A percentile compares a stretch with the other conserved stretches of the same genome.
Evolutionary conservation across 2,888 invertebrate species (phyloP).

Genomic region (Tachina lurida): DNA sequence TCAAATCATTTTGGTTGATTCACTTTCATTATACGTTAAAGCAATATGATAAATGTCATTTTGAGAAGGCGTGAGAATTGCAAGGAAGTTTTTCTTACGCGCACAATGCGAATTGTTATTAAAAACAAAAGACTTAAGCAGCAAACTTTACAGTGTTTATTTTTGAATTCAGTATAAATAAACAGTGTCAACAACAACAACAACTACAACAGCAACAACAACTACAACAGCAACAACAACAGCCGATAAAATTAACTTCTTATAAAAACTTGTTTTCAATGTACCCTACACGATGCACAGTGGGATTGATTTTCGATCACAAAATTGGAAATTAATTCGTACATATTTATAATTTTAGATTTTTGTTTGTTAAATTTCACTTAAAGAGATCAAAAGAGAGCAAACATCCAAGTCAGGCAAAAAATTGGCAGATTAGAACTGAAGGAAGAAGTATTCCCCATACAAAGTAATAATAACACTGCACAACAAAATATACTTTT

Average conservation of each 20-base stretch:
- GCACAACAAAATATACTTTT: too few species aligned
- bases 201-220: not conserved
- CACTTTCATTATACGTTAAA: slow-evolving; percentile 35
- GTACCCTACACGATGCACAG: too few species aligned
- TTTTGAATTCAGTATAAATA: not conserved
- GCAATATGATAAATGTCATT: not conserved
- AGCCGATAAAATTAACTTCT: not conserved
- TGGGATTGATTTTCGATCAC: too few species aligned
- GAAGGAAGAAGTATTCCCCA: too few species aligned
- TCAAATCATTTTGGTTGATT: not conserved
- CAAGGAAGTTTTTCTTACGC: not conserved
- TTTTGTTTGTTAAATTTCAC: too few species aligned
- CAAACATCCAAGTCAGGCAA: too few species aligned
- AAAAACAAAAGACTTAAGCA: slow-evolving; percentile 36
- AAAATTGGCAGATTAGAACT: too few species aligned
- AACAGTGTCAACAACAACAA: slow-evolving; percentile 1
- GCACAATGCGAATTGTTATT: not conserved
- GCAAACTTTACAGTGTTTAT: slow-evolving; percentile 14
- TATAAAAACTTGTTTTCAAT: slow-evolving; percentile 18
- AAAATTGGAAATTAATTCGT: too few species aligned
- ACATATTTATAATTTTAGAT: too few species aligned
- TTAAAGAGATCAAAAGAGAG: too few species aligned
- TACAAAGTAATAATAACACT: too few species aligned
- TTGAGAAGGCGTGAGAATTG: slow-evolving; percentile 47
- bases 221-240: not conserved